phyloP scores from a whole-genome alignment of 1,140 invertebrate genomes.

The Chrysomallon squamiferum region DNA sequence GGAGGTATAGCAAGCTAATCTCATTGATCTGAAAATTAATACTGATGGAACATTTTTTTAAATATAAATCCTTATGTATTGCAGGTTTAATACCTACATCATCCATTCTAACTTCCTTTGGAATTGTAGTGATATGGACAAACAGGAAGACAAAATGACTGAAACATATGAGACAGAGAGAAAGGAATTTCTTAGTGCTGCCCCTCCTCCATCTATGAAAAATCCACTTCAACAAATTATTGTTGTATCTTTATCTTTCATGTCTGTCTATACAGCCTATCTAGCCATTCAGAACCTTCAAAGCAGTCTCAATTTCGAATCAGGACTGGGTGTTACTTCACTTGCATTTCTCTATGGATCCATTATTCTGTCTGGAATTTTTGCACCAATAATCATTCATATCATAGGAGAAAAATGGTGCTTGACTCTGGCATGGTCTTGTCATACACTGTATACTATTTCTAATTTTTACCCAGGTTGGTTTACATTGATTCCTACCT shows the following conservation, averaged over 20 bases:
- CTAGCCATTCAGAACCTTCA: conserved; percentile 44
- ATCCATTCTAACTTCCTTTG: no score
- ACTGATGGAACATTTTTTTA: no score
- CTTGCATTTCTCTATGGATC: conserved; percentile 33
- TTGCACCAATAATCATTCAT: conserved; percentile 37
- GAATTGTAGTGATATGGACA: no score
- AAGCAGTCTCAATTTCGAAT: conserved; percentile 43
- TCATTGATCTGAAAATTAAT: no score
- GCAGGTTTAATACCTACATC: no score
- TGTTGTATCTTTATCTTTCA: conserved; percentile 21
- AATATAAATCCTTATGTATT: no score
- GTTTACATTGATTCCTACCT: conserved; percentile 37
- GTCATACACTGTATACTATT: conserved; percentile 41
- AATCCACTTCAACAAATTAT: conserved; percentile 13
- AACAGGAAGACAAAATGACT: no score
- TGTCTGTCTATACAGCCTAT: conserved; percentile 37
- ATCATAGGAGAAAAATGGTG: conserved; percentile 36
- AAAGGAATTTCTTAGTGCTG: no score
- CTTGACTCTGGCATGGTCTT: conserved; percentile 22
- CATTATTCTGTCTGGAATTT: conserved; percentile 32
- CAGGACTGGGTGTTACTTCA: conserved; percentile 31
- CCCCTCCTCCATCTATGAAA: no score
- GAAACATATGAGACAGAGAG: no score
- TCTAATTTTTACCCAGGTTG: conserved; percentile 64
- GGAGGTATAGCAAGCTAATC: no score